Percentiles rank a stretch among this genome's conserved stretches.
Conservation (phyloP, 64 coral and sea anemone species). For the Actinia tenebrosa region DNA sequence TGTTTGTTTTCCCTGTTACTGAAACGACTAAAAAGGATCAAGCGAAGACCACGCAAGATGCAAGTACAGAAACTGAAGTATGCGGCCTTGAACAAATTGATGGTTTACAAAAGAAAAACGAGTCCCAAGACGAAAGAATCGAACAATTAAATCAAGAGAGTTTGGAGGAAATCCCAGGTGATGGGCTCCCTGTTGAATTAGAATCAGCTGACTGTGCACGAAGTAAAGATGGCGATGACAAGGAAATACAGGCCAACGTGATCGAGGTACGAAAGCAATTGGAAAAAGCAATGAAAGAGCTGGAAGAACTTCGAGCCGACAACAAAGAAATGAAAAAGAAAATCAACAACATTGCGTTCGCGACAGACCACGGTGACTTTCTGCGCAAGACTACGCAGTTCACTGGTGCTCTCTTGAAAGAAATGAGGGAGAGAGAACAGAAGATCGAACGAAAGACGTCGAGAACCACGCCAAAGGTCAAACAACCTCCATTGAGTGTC, state of each 20-base stretch:
- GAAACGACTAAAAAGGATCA: background rate
- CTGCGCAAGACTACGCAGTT: slow-evolving; percentile 57
- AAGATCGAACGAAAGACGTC: background rate
- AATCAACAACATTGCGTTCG: slow-evolving; percentile 41
- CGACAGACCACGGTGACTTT: slow-evolving; percentile 28
- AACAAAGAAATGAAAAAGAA: slow-evolving; percentile 72
- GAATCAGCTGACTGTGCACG: background rate
- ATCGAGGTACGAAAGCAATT: slow-evolving; percentile 27
- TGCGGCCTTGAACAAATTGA: background rate
- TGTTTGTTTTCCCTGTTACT: background rate
- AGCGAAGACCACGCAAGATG: background rate
- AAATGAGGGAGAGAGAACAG: slow-evolving; percentile 51
- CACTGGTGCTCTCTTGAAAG: slow-evolving; percentile 41
- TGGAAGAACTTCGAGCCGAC: slow-evolving; percentile 62
- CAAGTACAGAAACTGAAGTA: background rate
- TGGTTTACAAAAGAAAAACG: background rate
- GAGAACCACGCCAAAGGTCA: background rate
- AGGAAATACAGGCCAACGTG: background rate
- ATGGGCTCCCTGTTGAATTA: background rate
- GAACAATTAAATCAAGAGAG: background rate
- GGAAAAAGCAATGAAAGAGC: slow-evolving; percentile 51
- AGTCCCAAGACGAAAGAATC: background rate
- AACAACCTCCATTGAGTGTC: slow-evolving; percentile 12
- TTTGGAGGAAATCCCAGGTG: background rate
- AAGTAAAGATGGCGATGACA: background rate